phyloP scores from a whole-genome alignment of 2,113 vertebrate genomes.

The Thamnaconus septentrionalis region DNA sequence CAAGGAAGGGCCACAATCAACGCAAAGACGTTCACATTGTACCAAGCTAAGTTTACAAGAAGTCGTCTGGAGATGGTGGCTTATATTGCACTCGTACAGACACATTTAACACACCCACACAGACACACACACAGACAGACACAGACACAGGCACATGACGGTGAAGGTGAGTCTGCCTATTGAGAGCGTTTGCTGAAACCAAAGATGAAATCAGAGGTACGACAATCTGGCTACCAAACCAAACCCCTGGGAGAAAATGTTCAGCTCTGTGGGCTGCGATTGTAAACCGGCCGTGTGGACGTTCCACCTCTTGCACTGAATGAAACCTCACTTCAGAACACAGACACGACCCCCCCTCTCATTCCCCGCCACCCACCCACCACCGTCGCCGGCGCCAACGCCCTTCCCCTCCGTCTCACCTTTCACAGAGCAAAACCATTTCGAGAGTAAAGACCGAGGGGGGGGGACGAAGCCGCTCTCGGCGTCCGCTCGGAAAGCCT shows the following conservation, averaged over 20 bases:
- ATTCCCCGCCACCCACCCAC: no score
- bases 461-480: slow-evolving; percentile 33
- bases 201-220: slow-evolving; percentile 75
- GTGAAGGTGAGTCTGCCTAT: slow-evolving; percentile 63
- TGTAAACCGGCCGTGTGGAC: slow-evolving; percentile 57
- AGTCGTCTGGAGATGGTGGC: slow-evolving; percentile 69
- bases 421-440: no score
- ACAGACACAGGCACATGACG: slow-evolving; percentile 62
- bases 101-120: slow-evolving; percentile 43
- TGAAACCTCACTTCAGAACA: slow-evolving; percentile 19
- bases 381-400: no score
- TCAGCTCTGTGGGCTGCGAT: slow-evolving; percentile 59
- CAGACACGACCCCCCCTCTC: no score
- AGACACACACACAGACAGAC: slow-evolving; percentile 53
- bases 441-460: neutral
- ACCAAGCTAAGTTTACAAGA: slow-evolving; percentile 66
- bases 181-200: slow-evolving; percentile 70
- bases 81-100: slow-evolving; percentile 67
- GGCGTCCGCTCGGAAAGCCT: slow-evolving; percentile 67
- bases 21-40: slow-evolving; percentile 71
- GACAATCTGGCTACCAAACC: slow-evolving; percentile 74
- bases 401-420: no score
- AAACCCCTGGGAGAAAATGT: slow-evolving; percentile 54
- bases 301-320: slow-evolving; percentile 60
- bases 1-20: slow-evolving; percentile 77